Conservation (phyloP, 1,140 invertebrate species). For the Nilaparvata lugens region DNA sequence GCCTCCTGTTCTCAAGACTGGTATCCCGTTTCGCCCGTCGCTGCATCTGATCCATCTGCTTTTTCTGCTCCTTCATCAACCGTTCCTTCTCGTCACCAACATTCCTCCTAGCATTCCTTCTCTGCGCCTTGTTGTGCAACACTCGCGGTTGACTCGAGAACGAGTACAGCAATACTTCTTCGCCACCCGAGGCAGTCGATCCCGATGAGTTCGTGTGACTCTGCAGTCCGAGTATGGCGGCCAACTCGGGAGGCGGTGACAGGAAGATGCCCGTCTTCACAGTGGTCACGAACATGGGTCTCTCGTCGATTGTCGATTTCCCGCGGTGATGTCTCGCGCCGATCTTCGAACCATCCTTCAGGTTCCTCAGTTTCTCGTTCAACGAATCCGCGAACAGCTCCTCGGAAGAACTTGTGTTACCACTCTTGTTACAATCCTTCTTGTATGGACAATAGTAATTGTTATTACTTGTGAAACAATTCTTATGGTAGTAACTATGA, state of each 20-base stretch:
- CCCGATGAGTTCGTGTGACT: conserved; percentile 32
- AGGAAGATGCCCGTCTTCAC: conserved; percentile 68
- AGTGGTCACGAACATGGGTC: conserved; percentile 55
- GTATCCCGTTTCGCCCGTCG: too few relatives aligned
- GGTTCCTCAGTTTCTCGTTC: conserved; percentile 50
- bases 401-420: conserved; percentile 28
- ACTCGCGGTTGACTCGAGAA: conserved; percentile 49
- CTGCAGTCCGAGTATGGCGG: conserved; percentile 48
- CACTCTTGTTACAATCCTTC: conserved; percentile 7
- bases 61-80: too few relatives aligned
- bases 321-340: not conserved
- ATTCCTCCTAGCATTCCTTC: conserved; percentile 2
- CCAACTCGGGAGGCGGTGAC: conserved; percentile 62
- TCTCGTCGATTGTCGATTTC: conserved; percentile 10
- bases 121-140: conserved; percentile 25
- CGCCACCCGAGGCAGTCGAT: conserved; percentile 26
- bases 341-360: conserved; percentile 38
- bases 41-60: too few relatives aligned
- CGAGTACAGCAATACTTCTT: conserved; percentile 44
- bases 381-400: conserved; percentile 53
- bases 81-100: not conserved
- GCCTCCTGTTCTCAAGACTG: not conserved
- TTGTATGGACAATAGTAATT: not conserved
- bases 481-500: conserved; percentile 24
- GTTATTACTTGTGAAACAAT: conserved; percentile 6